Conservation (phyloP, 2,888 invertebrate genomes). For the Pegoplata infirma region DNA sequence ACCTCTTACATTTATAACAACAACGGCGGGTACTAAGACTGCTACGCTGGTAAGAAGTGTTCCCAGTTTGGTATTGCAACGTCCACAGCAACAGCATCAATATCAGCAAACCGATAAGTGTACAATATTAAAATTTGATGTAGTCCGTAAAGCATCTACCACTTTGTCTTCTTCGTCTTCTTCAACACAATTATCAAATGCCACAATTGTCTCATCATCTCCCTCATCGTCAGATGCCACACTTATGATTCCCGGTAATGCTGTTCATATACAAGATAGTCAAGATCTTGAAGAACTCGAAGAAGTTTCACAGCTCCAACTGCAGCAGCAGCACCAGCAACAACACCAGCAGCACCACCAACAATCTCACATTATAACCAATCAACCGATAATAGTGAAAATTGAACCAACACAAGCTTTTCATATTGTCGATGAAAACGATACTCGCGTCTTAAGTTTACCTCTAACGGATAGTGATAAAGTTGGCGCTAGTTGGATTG, state of each 20-base stretch:
- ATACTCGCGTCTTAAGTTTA: conserved; percentile 74
- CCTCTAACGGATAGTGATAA: conserved; percentile 75
- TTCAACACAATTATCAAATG: conserved; percentile 24
- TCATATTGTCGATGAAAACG: conserved; percentile 75
- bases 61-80: conserved; percentile 62
- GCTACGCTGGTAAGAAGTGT: conserved; percentile 56
- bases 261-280: conserved; percentile 41
- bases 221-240: conserved; percentile 46
- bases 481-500: conserved; percentile 76
- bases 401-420: conserved; percentile 76
- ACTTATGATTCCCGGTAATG: conserved; percentile 50
- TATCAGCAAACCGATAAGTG: conserved; percentile 77
- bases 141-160: conserved; percentile 65
- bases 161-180: conserved; percentile 50
- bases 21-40: conserved; percentile 52
- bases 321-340: conserved; percentile 9
- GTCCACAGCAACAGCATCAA: conserved; percentile 75
- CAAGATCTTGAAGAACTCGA: conserved; percentile 56
- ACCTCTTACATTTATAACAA: conserved; percentile 68
- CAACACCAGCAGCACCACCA: conserved; percentile 55
- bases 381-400: conserved; percentile 76
- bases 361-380: conserved; percentile 60
- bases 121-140: conserved; percentile 73
- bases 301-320: conserved; percentile 7
- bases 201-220: conserved; percentile 59